phyloP scores from a whole-genome alignment of 2,113 vertebrate species.

The Rhinolophus ferrumequinum region DNA sequence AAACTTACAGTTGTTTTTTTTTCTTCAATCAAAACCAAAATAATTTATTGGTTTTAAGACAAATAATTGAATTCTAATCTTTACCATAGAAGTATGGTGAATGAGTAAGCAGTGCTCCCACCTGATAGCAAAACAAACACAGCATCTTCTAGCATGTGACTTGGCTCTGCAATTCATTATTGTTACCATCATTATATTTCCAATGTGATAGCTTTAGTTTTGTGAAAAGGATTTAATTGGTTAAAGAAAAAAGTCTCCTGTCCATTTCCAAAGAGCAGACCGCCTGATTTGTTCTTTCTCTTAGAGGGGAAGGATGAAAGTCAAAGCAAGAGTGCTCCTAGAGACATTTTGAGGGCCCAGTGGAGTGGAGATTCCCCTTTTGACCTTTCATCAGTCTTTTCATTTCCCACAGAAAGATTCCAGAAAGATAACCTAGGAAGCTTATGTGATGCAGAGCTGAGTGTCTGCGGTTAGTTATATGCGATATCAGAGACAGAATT shows the following conservation, averaged over 20 bases:
- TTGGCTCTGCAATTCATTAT: background rate
- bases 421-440: background rate
- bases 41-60: slow-evolving; percentile 27
- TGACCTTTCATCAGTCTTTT: background rate
- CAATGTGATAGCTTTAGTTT: background rate
- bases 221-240: slow-evolving; percentile 36
- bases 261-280: background rate
- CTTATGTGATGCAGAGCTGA: background rate
- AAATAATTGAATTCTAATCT: slow-evolving; percentile 2
- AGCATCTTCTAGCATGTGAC: background rate
- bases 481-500: background rate
- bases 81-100: background rate
- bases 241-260: background rate
- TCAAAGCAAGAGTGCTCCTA: background rate
- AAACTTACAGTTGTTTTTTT: background rate
- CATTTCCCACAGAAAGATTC: slow-evolving; percentile 56
- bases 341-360: background rate
- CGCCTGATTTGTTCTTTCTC: slow-evolving; percentile 17
- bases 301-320: background rate
- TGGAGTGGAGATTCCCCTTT: background rate
- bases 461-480: background rate
- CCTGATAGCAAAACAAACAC: slow-evolving; percentile 25
- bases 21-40: background rate
- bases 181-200: background rate
- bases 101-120: background rate